Base-by-base conservation (phyloP, 2,888 invertebrate species). In the Agrotis exclamationis region DNA sequence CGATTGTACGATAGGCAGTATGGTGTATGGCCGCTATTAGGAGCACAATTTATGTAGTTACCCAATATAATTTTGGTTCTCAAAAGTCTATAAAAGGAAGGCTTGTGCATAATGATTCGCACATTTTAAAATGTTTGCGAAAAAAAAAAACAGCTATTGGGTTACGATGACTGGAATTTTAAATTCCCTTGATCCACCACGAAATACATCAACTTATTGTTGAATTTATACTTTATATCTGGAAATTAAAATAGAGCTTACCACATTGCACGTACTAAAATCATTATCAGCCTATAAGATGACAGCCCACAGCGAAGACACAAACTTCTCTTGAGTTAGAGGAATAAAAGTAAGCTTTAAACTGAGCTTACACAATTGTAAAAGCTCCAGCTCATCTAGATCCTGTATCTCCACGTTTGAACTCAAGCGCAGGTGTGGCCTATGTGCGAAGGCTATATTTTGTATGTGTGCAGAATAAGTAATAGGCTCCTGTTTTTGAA, bases 401-500 rank as follows among this genome's bases (percentile, higher is more conserved):
- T 60, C 56, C 56, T 75, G 11, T 68, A 74, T 45, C 45, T 77
- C 68, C 14, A n/a, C 33, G 74, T 77, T 63, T 33, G 63, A 63
- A 82, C 80, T 74, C 79, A 69, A 22, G 71, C 80, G 80, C 87
- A 87, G 88, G 87, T 89, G 89, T 85, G 85, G 84, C 80, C 47
- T 59, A 69, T 80, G 85, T 79, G 85, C 83, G 88, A 90, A 91
- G 91, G 92, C 85, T 88, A 83, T 60, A 84, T 85, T 84, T 84
- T 82, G 82, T 85, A 83, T 90, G 91, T 84, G 90, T 69, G 71
- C 74, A 47, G 90, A 89, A 91, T 92, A 86, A 85, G 74, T 90
- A 89, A 91, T 80, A 78, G 75, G 70, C 79, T 79, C 82, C 76
- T 83, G 86, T 79, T 85, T 39, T 85, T 70, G 67, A 79, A 77